Percentiles rank a stretch among this genome's conserved stretches.
Evolutionary conservation across 1,140 invertebrate genomes (phyloP).

Genomic region (Piezodorus guildinii): DNA sequence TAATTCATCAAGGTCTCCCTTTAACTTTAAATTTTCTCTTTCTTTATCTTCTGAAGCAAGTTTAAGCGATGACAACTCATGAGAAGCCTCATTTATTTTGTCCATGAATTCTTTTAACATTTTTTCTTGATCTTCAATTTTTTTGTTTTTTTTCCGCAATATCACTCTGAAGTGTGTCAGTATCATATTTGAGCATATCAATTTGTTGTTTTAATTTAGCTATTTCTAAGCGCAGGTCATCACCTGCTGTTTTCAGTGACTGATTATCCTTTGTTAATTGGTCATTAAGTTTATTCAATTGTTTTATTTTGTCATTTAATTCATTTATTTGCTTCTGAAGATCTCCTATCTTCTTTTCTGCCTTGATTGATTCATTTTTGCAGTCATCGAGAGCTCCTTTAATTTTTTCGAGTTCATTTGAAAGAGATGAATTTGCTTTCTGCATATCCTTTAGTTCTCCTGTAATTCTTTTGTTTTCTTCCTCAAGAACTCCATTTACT

Average conservation of each 20-base stretch:
- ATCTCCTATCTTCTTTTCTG: background rate
- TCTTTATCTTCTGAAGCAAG: background rate
- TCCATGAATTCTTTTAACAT: background rate
- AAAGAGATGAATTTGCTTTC: background rate
- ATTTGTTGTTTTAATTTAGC: background rate
- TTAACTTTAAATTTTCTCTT: background rate
- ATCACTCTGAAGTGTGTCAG: background rate
- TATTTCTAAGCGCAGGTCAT: background rate
- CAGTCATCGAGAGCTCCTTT: background rate
- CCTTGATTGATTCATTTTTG: background rate
- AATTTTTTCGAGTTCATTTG: background rate
- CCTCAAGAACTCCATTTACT: background rate
- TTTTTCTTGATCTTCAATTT: background rate
- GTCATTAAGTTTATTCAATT: background rate
- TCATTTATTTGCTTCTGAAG: constrained; percentile 2
- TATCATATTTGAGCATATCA: background rate
- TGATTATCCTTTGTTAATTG: background rate
- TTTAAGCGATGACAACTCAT: background rate
- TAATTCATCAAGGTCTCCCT: background rate
- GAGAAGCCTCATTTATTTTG: background rate
- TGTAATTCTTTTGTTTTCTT: background rate
- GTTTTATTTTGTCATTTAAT: background rate
- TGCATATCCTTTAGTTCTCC: background rate
- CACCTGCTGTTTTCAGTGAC: background rate
- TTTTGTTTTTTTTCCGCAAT: background rate